phyloP scores from a whole-genome alignment of 2,797 vertebrate species.

The Melanotaenia parkinsoni region DNA sequence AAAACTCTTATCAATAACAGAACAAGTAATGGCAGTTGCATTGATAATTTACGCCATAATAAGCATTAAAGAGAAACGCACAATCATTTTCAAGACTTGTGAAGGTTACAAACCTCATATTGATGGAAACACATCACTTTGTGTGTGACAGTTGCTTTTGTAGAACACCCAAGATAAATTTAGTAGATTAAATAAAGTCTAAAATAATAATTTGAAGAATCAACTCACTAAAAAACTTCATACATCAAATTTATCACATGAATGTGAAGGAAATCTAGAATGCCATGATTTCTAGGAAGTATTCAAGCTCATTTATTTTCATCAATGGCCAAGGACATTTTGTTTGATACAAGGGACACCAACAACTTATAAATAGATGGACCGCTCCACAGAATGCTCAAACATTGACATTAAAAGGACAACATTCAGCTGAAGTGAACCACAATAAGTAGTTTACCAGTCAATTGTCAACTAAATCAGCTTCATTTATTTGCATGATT shows the following conservation, averaged over 20 bases:
- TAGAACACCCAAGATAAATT: background rate
- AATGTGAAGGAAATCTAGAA: too few species aligned
- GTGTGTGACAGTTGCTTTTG: background rate
- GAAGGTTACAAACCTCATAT: background rate
- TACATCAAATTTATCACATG: background rate
- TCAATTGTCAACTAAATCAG: background rate
- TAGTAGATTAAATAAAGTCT: background rate
- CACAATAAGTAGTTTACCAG: constrained; percentile 2
- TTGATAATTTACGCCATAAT: constrained; percentile 8
- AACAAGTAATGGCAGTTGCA: background rate
- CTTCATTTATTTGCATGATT: too few species aligned
- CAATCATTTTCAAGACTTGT: background rate
- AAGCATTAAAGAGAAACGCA: constrained; percentile 42
- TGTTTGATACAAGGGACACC: background rate
- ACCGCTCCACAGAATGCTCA: background rate
- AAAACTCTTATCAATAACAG: constrained; percentile 16
- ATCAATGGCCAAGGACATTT: background rate
- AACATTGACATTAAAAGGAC: background rate
- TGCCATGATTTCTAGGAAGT: background rate
- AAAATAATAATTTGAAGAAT: background rate
- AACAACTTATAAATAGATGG: background rate
- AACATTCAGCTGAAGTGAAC: constrained; percentile 1
- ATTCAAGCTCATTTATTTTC: background rate
- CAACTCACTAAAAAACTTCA: background rate
- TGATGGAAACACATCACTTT: background rate